Percentiles rank a stretch among this genome's conserved stretches.
Evolutionary conservation across 2,888 invertebrate genomes (phyloP).

Genomic region (Apomyelois bistriatella): DNA sequence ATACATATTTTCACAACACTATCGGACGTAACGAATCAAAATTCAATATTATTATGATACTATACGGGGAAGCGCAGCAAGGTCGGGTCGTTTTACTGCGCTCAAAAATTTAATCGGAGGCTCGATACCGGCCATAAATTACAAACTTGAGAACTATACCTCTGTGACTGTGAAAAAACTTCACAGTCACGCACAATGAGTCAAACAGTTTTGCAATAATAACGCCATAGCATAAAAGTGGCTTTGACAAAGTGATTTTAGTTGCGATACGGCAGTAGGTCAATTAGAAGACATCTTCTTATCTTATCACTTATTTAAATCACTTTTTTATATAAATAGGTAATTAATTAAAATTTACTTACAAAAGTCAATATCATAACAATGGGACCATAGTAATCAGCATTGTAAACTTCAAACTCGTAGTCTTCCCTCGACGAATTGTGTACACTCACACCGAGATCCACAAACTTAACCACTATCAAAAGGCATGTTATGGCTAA

Average conservation of each 20-base stretch:
- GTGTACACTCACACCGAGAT: constrained; percentile 82
- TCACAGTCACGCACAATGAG: not conserved
- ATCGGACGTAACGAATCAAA: not conserved
- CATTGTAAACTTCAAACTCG: constrained; percentile 77
- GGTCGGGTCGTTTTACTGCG: not conserved
- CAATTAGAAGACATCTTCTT: no score
- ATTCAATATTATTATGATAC: not conserved
- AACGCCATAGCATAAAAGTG: not conserved
- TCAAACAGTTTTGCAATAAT: not conserved
- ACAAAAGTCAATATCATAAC: constrained; percentile 90
- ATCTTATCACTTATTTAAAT: no score
- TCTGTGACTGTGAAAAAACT: not conserved
- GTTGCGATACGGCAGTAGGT: no score
- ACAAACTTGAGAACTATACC: not conserved
- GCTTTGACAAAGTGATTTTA: no score
- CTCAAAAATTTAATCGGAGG: not conserved
- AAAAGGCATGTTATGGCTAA: constrained; percentile 82
- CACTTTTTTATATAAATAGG: not conserved
- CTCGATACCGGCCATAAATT: not conserved
- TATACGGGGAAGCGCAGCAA: constrained; percentile 1
- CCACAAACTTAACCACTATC: constrained; percentile 83
- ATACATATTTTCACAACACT: constrained; percentile 9
- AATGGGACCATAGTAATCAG: constrained; percentile 88
- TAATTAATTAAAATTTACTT: constrained; percentile 68
- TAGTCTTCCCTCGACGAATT: constrained; percentile 70